Evolutionary conservation across 1,140 invertebrate species (phyloP), one percentile per base, ranked within the genome.

Genomic region (Trialeurodes vaporariorum): DNA sequence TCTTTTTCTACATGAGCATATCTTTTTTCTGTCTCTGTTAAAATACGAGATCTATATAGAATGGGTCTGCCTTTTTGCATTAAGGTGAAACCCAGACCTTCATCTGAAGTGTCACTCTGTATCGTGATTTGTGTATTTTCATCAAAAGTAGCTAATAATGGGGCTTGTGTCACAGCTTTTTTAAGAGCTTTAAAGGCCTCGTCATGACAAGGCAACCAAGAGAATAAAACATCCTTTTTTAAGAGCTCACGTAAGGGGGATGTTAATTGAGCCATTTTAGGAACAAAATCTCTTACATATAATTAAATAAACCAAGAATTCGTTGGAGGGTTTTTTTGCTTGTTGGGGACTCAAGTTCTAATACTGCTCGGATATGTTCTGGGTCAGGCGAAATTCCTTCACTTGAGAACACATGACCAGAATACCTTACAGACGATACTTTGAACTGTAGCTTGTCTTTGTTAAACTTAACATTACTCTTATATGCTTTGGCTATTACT

Each of bases 1-100:
- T 77, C 73, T 68, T 77, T 77, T 67, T 77, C 77, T 27, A 74
- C 73, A 70, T 65, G 64, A 2, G 27, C 23, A 2, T 65, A 65
- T 49, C 25, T 59, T 49, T 17, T 49, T 65, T 65, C 23, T 23
- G 58, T 49, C 21, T 24, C 24, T 23, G 27, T n/a, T 59, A 60
- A 1, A 27, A 9, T 22, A 24, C 26, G 25, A 1, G 64, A 65
- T 0, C n/a, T 23, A 65, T 58, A 65, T 49, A 27, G 25, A 24
- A 65, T 23, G 34, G 64, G 64, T 40, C 58, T 65, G 1, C 40
- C 34, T 49, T 65, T 40, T 65, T 65, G 64, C 21, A 65, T 22
- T 24, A 59, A 27, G 11, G 59, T 22, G 5, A 2, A 0, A 40
- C 64, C 58, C 12, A 59, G 1, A 21, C 40, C 27, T 25, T 65